Evolutionary conservation across 2,888 invertebrate genomes (phyloP), one percentile per base, ranked within the genome.

Genomic region (Sphecodes monilicornis): DNA sequence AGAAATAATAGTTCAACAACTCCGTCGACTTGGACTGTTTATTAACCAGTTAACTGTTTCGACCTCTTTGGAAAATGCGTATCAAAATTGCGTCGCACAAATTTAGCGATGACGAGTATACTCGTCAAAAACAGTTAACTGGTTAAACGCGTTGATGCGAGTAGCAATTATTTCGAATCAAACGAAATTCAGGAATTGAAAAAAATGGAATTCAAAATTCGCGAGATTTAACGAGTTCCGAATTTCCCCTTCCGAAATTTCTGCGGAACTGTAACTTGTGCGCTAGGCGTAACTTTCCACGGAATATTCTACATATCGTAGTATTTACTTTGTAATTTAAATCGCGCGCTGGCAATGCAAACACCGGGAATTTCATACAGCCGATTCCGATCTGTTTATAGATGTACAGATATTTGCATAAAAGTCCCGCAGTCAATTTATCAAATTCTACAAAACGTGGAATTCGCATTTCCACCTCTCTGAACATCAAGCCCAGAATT

Each of bases 351-450:
- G 50, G n/a, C 10, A 50, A 50, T 29, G 60, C 29, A 29, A 60
- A 60, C 29, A 60, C 29, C 26, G 16, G 0, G 50, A 60, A 29
- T 26, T 29, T 29, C 57, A 29, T 60, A 60, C 6, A 13, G 57
- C 4, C 57, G 57, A 60, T 60, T 29, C 26, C 16, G 60, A 60
- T 60, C 29, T 26, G 60, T 29, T 60, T 60, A 29, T 29, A 60
- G 26, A 29, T 29, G 60, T 60, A 60, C 60, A 18, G 32, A 22
- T 18, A 29, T 64, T 64, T 29, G 64, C 64, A 32, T 29, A 29
- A 32, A 64, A 18, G 22, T 64, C 64, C 64, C 64, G 64, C 64
- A 64, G 64, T 64, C 64, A 18, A 22, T 64, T 64, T 64, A 64
- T 64, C 32, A 64, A 64, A 64, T 64, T 32, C 32, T 32, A 32